phyloP scores from a whole-genome alignment of 1,140 invertebrate species.

The Drosophila mauritiana region DNA sequence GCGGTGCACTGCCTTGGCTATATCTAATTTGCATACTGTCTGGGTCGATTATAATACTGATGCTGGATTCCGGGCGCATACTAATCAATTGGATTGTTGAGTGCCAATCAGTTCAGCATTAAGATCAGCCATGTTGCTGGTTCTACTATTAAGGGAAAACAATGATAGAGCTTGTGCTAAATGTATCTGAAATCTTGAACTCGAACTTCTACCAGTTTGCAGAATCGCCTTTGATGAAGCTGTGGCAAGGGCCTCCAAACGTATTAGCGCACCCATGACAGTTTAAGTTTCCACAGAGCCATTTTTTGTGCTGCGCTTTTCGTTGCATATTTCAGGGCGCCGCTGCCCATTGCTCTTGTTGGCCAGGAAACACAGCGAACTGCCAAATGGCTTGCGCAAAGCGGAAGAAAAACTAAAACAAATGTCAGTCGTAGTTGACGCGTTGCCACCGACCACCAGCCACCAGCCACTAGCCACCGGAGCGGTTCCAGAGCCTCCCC shows the following conservation, averaged over 20 bases:
- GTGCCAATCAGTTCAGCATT: constrained; percentile 2
- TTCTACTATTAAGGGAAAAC: too few species aligned
- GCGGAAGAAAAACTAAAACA: constrained; percentile 83
- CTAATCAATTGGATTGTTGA: constrained; percentile 71
- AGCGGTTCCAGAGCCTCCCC: constrained; percentile 22
- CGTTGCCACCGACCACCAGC: constrained; percentile 63
- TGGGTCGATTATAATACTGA: constrained; percentile 64
- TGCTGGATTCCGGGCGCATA: constrained; percentile 2
- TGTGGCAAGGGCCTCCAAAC: constrained; percentile 37
- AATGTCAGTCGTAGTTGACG: constrained; percentile 82
- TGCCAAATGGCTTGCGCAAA: constrained; percentile 81
- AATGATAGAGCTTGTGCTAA: too few species aligned
- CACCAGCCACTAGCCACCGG: constrained; percentile 16
- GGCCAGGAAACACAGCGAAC: constrained; percentile 70
- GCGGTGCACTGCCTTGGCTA: constrained; percentile 40
- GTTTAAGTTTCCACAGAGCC: constrained; percentile 67
- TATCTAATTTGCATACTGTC: constrained; percentile 77
- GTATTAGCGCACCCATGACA: constrained; percentile 63
- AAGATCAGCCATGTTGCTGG: not conserved
- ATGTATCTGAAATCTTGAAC: too few species aligned
- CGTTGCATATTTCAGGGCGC: constrained; percentile 65
- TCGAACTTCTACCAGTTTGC: too few species aligned
- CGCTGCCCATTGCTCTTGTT: constrained; percentile 13
- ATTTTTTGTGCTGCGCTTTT: constrained; percentile 41
- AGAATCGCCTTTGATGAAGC: constrained; percentile 5